These are phyloP conservation scores for Moxostoma hubbsi DNA, from an alignment of 2,797 vertebrate genomes.

Conservation along the genomic window DNA sequence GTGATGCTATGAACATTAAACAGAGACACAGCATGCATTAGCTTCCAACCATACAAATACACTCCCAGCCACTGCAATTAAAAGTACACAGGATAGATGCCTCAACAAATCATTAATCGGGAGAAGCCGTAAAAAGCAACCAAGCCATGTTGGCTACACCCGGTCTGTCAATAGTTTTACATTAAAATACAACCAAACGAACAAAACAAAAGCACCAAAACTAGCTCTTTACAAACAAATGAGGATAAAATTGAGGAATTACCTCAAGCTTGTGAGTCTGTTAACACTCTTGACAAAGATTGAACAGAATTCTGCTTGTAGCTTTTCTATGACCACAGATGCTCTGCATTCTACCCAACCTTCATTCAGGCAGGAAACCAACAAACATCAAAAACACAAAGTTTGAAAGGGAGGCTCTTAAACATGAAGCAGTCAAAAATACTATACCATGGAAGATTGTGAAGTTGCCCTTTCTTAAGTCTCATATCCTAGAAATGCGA, in stretches of 20 bases:
- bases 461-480: conserved; percentile 46
- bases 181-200: conserved; percentile 11
- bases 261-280: not conserved
- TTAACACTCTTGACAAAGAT: conserved; percentile 23
- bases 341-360: not conserved
- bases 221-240: not conserved
- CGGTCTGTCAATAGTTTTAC: conserved; percentile 33
- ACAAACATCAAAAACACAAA: conserved; percentile 50
- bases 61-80: not conserved
- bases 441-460: conserved; percentile 43
- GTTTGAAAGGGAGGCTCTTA: conserved; percentile 15
- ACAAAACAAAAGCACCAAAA: not conserved
- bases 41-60: conserved; percentile 10
- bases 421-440: conserved; percentile 9
- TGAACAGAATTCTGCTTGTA: conserved; percentile 15
- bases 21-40: conserved; percentile 16
- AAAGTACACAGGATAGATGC: conserved; percentile 28
- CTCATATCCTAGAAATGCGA: conserved; percentile 58
- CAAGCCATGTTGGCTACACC: not conserved
- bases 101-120: conserved; percentile 54
- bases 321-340: conserved; percentile 36
- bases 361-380: conserved; percentile 64
- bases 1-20: conserved; percentile 39
- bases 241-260: not conserved
- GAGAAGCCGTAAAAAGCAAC: conserved; percentile 5